Evolutionary conservation across 2,113 vertebrate genomes (phyloP).

Genomic region (Onychostoma macrolepis): DNA sequence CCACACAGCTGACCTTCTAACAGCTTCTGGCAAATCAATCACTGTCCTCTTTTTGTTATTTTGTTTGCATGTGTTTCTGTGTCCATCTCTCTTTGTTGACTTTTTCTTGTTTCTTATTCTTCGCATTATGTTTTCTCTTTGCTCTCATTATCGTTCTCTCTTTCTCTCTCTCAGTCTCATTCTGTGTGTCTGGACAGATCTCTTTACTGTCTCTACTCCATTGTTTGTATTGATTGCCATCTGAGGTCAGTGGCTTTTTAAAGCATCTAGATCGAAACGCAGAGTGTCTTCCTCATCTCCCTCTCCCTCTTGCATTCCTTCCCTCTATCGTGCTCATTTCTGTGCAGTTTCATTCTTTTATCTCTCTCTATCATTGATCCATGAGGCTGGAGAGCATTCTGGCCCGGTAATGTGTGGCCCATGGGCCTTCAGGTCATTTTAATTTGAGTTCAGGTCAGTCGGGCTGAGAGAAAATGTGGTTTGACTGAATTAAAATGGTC

Average conservation of each 20-base stretch:
- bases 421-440: constrained; percentile 44
- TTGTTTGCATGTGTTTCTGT: background rate
- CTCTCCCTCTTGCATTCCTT: constrained; percentile 20
- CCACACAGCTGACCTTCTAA: constrained; percentile 9
- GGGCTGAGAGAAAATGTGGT: constrained; percentile 34
- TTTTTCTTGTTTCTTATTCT: background rate
- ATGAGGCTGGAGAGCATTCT: constrained; percentile 9
- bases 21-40: background rate
- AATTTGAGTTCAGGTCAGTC: constrained; percentile 34
- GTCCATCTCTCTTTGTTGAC: background rate
- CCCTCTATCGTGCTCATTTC: constrained; percentile 20
- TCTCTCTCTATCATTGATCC: constrained; percentile 45
- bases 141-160: background rate
- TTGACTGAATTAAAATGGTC: constrained; percentile 22
- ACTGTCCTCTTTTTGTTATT: background rate
- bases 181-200: constrained; percentile 31
- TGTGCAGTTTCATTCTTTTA: constrained; percentile 24
- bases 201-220: constrained; percentile 51
- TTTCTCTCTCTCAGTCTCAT: background rate
- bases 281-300: constrained; percentile 6
- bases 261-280: constrained; percentile 57
- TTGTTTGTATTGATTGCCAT: constrained; percentile 54
- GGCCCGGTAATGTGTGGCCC: constrained; percentile 33
- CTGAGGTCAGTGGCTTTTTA: constrained; percentile 64
- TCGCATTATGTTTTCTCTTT: background rate